Evolutionary conservation across 2,888 invertebrate species (phyloP), one percentile per base, ranked within the genome.

Genomic region (Tuta absoluta): DNA sequence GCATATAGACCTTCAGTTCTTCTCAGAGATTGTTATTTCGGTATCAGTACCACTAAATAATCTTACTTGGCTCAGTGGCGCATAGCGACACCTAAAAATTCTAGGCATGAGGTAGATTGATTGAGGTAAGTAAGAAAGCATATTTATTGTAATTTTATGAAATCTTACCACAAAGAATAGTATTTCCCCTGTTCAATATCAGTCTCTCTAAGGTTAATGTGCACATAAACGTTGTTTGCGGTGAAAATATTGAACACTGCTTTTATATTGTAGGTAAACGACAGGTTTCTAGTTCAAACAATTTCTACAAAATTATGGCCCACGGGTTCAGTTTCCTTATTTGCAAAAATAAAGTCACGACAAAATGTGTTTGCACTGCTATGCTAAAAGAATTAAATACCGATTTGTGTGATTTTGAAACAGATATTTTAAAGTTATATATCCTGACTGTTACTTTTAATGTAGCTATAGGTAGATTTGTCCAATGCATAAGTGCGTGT

Each of bases 281-380:
- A 68, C 69, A 67, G 68, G 69, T 74, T 75, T 74, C 72, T 73
- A 72, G 72, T 70, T 71, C 69, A 69, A 49, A 63, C 73, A 71
- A 72, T 86, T 86, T 87, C 86, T 86, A 85, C 71, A 78, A 86
- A 82, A 86, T 87, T 84, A 75, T 75, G 72, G 76, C 77, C 74
- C 72, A 64, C 66, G 69, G 73, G 71, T 70, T 63, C 67, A 17
- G 45, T 45, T 45, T n/a, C 45, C 45, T 17, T 45, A 17, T 37
- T 37, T 37, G 37, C 48, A 63, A 66, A 70, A 71, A 62, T n/a
- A n/a, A 41, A 56, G 48, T 17, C 45, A 19, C 24, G 21, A 61
- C 65, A 65, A 66, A 71, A 17, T 66, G 59, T 45, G 51, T 56
- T 12, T n/a, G n/a, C 66, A 68, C 64, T 68, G 69, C 74, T 71